A percentile compares a stretch with the other conserved stretches of the same genome.
phyloP scores from a whole-genome alignment of 2,113 vertebrate species.

The Dendrocopos noguchii region DNA sequence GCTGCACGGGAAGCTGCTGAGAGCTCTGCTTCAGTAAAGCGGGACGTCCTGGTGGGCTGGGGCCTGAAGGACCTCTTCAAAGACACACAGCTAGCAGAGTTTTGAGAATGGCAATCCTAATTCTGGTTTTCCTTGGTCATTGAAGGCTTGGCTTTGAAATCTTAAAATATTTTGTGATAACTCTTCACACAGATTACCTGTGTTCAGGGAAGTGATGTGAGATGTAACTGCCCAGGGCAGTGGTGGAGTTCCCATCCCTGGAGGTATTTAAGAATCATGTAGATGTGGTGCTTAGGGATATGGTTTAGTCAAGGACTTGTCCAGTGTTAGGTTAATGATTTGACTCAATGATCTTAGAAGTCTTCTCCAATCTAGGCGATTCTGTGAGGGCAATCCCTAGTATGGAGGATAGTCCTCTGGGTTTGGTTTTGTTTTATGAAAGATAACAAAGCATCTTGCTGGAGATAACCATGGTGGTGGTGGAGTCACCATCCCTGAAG shows the following conservation, averaged over 20 bases:
- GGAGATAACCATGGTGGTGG: too few relatives aligned
- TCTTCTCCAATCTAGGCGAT: too few relatives aligned
- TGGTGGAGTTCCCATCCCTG: too few relatives aligned
- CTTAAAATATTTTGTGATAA: neutral
- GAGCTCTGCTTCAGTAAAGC: conserved; percentile 35
- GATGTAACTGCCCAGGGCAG: too few relatives aligned
- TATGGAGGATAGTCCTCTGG: neutral
- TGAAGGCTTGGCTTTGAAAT: neutral
- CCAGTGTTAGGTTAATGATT: too few relatives aligned
- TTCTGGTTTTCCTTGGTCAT: neutral
- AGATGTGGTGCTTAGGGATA: too few relatives aligned
- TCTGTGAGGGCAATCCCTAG: neutral
- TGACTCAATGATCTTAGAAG: too few relatives aligned
- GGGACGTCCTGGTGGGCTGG: neutral
- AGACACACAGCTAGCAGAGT: neutral
- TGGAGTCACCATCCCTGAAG: too few relatives aligned
- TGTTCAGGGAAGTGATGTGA: neutral
- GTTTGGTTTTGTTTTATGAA: neutral
- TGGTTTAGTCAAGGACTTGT: too few relatives aligned
- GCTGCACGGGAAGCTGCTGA: conserved; percentile 50
- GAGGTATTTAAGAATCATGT: too few relatives aligned
- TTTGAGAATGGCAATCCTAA: neutral
- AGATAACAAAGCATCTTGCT: neutral
- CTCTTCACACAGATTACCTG: rapidly evolving
- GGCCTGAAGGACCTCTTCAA: neutral